Evolutionary conservation across 30 jellyfish, hydroid and myxozoan species (phyloP).

Genomic region (Hydra vulgaris): DNA sequence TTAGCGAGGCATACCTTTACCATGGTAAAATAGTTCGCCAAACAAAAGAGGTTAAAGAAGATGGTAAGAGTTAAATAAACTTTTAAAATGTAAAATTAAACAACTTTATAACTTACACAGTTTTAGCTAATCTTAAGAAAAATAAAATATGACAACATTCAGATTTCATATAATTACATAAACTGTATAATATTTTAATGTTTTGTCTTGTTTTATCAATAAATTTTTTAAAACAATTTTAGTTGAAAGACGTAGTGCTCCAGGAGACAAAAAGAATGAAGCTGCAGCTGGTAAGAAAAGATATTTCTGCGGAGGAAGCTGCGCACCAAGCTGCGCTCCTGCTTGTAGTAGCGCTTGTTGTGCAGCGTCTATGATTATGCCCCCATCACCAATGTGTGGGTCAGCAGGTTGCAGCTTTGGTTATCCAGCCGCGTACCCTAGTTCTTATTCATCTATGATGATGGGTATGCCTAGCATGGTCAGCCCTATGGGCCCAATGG

Average conservation of each 20-base stretch:
- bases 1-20: slow-evolving; percentile 84
- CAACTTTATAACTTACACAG: no score
- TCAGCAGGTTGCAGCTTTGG: neutral
- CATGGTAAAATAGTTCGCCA: slow-evolving; percentile 90
- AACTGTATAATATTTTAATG: no score
- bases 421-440: slow-evolving; percentile 1
- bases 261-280: slow-evolving; percentile 62
- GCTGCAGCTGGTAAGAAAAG: slow-evolving; percentile 93
- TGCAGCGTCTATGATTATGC: slow-evolving; percentile 4
- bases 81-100: slow-evolving; percentile 11
- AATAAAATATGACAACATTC: no score
- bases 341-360: slow-evolving; percentile 4
- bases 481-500: slow-evolving; percentile 47
- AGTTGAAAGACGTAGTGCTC: slow-evolving; percentile 25
- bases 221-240: neutral
- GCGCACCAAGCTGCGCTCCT: slow-evolving; percentile 39
- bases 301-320: slow-evolving; percentile 83
- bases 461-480: slow-evolving; percentile 23
- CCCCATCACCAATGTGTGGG: slow-evolving; percentile 14
- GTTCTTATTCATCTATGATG: neutral
- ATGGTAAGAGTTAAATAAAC: slow-evolving; percentile 56
- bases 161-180: no score
- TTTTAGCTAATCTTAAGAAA: neutral
- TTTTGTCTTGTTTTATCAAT: neutral
- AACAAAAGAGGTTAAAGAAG: slow-evolving; percentile 80